Evolutionary conservation across 2,888 invertebrate genomes (phyloP).

Genomic region (Megamerina dolium): DNA sequence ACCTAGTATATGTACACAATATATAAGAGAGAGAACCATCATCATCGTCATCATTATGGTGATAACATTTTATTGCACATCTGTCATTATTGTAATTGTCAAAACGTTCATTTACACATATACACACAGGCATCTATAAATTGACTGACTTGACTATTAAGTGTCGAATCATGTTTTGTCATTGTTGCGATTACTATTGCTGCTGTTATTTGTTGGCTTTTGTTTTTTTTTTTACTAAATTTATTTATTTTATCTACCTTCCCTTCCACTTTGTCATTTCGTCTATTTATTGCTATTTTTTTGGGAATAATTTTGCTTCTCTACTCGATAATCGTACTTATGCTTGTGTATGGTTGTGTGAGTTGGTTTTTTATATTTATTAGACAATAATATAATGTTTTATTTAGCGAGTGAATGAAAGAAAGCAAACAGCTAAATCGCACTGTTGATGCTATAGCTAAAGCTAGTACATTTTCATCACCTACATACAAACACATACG

Average conservation of each 20-base stretch:
- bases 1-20: too few relatives aligned
- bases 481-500: too few relatives aligned
- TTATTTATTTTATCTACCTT: neutral
- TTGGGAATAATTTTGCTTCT: neutral
- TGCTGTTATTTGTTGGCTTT: slow-evolving; percentile 1
- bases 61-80: slow-evolving; percentile 22
- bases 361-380: too few relatives aligned
- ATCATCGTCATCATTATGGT: slow-evolving; percentile 1
- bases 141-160: slow-evolving; percentile 15
- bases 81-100: slow-evolving; percentile 35
- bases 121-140: neutral
- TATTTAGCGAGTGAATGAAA: neutral
- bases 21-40: too few relatives aligned
- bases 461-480: too few relatives aligned
- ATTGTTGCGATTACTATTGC: slow-evolving; percentile 16
- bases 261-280: neutral
- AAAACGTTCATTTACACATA: neutral
- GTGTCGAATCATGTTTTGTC: slow-evolving; percentile 28
- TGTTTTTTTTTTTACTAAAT: neutral
- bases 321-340: too few relatives aligned
- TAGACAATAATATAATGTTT: too few relatives aligned
- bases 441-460: too few relatives aligned
- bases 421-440: neutral
- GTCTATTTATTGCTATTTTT: neutral
- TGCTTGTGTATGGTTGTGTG: neutral